Conservation (phyloP, 2,797 vertebrate species). For the Ctenochaetus hawaiiensis region DNA sequence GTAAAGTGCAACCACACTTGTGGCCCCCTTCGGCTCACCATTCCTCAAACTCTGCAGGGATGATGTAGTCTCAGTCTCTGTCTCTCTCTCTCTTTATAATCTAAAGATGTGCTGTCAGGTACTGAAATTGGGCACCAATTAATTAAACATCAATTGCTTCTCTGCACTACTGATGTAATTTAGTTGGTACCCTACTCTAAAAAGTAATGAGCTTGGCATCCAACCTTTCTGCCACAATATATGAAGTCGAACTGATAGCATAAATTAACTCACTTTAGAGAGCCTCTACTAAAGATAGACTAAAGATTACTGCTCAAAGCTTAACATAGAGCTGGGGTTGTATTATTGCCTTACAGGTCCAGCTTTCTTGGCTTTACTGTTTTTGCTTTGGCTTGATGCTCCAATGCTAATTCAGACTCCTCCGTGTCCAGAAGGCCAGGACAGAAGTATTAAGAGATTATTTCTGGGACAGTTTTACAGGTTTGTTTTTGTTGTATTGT, state of each 20-base stretch:
- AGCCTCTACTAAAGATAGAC: not conserved
- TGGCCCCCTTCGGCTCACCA: no score
- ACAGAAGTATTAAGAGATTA: not conserved
- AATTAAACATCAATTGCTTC: no score
- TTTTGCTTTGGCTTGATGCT: not conserved
- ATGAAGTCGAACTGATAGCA: not conserved
- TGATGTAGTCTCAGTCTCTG: no score
- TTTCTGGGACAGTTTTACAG: not conserved
- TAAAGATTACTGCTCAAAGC: no score
- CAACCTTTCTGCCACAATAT: not conserved
- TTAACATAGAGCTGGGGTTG: not conserved
- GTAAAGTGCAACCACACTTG: no score
- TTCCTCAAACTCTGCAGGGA: no score
- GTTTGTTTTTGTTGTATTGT: conserved; percentile 16
- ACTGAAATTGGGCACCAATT: no score
- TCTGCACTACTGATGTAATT: no score
- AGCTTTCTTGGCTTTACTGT: not conserved
- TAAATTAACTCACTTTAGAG: not conserved
- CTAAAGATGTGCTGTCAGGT: no score
- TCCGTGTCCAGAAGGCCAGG: not conserved
- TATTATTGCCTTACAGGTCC: not conserved
- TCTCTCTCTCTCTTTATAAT: no score
- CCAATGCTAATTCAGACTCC: not conserved
- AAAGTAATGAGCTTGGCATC: no score
- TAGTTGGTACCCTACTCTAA: no score